Base-by-base conservation (phyloP, 2,888 invertebrate species). In the Mythimna vitellina region DNA sequence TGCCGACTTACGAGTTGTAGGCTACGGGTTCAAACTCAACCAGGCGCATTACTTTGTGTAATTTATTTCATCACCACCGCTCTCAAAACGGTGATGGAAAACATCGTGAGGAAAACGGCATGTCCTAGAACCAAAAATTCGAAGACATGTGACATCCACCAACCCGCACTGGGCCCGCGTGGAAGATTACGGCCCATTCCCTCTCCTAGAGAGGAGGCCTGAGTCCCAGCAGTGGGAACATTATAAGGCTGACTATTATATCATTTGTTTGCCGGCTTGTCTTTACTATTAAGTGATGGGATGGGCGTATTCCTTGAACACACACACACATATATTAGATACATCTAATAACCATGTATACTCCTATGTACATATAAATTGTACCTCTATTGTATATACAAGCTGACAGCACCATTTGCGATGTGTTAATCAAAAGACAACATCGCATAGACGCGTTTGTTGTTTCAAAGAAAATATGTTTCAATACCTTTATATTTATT, bases 371-470 rank as follows among this genome's bases (percentile, higher is more conserved):
- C 6, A 35, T 25, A 56, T 12, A 60, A 38, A 6, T 25, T 25
- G 54, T 49, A 22, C 46, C 35, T 65, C 6, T 65, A 75, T 56
- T 12, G 9, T 25, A 42, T 49, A 66, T 32, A 75, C 56, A 65
- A 38, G 14, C 35, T 14, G 2, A 12, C 29, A 57, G 2, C 9
- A 1, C 10, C 46, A 38, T n/a, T 65, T 20, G 22, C 65, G 12
- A 35, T 35, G 56, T 65, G 29, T 57, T 73, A 65, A 73, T 65
- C 56, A 57, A 73, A 73, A 57, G 56, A 57, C 38, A 73, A 76
- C 56, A 75, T 22, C 14, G 56, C 14, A 38, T 73, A 6, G 62
- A 35, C 7, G 3, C 29, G 38, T 29, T 14, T 38, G 49, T 8
- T 38, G 29, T 72, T 74, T 35, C 54, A 22, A 57, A 49, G 14